Base-by-base conservation (phyloP, 1,140 invertebrate species). In the Apis mellifera region DNA sequence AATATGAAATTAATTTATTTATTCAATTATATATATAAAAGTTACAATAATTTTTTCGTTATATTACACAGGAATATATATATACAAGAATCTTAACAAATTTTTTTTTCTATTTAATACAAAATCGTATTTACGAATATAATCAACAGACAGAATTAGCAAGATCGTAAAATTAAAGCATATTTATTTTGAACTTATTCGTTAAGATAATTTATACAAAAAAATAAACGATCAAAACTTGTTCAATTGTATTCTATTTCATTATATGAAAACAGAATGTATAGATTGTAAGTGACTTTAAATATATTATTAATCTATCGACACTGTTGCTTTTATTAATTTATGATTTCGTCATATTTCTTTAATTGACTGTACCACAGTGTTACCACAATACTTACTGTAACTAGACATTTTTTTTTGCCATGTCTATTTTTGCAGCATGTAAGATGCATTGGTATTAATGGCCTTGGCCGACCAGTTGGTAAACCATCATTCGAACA, bases 401-500 rank as follows among this genome's bases (percentile, higher is more conserved):
- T 54, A 60, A 57, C 55, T 65, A 54, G 81, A 68, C 84, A 70
- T 66, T 52, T 72, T 66, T 52, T 72, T 55, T 74, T 55, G 57
- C 66, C 55, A 21, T 60, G 52, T 52, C 62, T 19, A n/a, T 60
- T 55, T 65, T 12, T 32, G 55, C 48, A 13, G 23, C 19, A 65
- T 65, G 79, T 60, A 59, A 81, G 68, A 79, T 78, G 74, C 83
- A 80, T 84, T 59, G 71, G 82, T 87, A 90, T 89, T 84, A 90
- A 89, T 90, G 91, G 89, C 90, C 90, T 92, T 92, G 91, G 89
- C 90, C 87, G 86, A 88, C 78, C 86, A 90, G 85, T 91, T 84
- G 84, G 89, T 84, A 86, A 90, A 89, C 86, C 90, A 89, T 91
- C 87, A 86, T 86, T 85, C 81, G 89, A 86, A 86, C 86, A 85